These are phyloP conservation scores for Drepana arcuata DNA, from an alignment of 1,140 invertebrate species.

Conservation along the genomic window DNA sequence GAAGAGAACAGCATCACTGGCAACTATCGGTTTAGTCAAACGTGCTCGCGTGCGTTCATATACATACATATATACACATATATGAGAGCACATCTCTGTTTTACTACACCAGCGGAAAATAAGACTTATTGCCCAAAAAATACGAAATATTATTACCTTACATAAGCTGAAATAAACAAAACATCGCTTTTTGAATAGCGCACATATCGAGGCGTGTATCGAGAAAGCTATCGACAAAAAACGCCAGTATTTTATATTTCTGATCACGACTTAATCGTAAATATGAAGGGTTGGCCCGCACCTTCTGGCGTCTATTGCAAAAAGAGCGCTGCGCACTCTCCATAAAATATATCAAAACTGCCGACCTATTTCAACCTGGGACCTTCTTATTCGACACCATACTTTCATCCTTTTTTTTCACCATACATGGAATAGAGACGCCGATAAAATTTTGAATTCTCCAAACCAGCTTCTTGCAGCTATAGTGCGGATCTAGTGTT, in stretches of 20 bases:
- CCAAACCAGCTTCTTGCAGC: not conserved
- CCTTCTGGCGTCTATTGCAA: slow-evolving; percentile 64
- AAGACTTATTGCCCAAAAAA: not conserved
- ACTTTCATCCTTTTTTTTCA: slow-evolving; percentile 2
- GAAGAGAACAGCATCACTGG: too few species aligned
- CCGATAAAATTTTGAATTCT: not conserved
- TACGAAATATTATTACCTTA: not conserved
- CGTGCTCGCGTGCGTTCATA: not conserved
- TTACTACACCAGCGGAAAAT: too few species aligned
- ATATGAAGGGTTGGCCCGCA: slow-evolving; percentile 60
- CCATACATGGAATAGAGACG: slow-evolving; percentile 1
- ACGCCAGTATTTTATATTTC: slow-evolving; percentile 56
- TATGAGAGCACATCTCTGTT: not conserved
- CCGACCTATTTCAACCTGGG: slow-evolving; percentile 19
- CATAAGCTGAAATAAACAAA: not conserved
- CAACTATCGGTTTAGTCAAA: too few species aligned
- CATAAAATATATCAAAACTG: slow-evolving; percentile 65
- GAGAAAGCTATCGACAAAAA: slow-evolving; percentile 42
- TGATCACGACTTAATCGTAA: slow-evolving; percentile 65
- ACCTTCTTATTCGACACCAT: slow-evolving; percentile 1
- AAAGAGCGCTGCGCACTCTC: slow-evolving; percentile 50
- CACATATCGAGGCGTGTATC: slow-evolving; percentile 15
- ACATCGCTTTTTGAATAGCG: not conserved
- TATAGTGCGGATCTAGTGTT: slow-evolving; percentile 15
- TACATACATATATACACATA: not conserved